phyloP scores from a whole-genome alignment of 2,113 vertebrate genomes.

The Rhagologus leucostigma region DNA sequence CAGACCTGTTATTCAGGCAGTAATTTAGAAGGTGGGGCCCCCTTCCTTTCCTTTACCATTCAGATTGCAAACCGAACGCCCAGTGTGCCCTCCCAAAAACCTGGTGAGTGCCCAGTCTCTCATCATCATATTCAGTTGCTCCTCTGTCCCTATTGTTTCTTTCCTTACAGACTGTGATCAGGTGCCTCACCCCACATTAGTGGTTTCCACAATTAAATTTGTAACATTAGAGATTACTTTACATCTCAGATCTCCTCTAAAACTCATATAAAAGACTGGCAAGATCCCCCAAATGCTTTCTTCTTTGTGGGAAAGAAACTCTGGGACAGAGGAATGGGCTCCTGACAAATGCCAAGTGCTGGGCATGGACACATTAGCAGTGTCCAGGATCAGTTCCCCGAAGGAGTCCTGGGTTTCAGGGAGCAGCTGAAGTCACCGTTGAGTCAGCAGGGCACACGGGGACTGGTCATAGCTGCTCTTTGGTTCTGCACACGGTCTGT shows the following conservation, averaged over 20 bases:
- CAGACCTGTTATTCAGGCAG: background rate
- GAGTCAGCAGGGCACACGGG: background rate
- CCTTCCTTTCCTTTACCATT: background rate
- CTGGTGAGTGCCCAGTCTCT: background rate
- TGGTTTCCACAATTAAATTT: background rate
- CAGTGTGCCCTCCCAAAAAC: background rate
- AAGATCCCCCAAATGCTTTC: background rate
- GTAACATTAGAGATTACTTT: background rate
- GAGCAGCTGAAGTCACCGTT: background rate
- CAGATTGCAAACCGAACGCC: background rate
- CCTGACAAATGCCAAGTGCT: background rate
- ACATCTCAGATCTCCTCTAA: background rate
- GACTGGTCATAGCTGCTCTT: background rate
- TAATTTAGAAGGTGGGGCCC: conserved; percentile 11
- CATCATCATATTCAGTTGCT: background rate
- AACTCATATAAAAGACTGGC: background rate
- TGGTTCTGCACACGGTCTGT: background rate
- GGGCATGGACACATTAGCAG: background rate
- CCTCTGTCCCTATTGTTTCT: background rate
- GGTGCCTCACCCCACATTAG: background rate
- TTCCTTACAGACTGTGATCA: background rate
- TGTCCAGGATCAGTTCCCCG: background rate
- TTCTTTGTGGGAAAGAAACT: background rate
- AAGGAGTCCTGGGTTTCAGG: background rate
- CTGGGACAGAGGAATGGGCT: background rate